Evolutionary conservation across 2,888 invertebrate genomes (phyloP), one percentile per base, ranked within the genome.

Genomic region (Crepidodera aurea): DNA sequence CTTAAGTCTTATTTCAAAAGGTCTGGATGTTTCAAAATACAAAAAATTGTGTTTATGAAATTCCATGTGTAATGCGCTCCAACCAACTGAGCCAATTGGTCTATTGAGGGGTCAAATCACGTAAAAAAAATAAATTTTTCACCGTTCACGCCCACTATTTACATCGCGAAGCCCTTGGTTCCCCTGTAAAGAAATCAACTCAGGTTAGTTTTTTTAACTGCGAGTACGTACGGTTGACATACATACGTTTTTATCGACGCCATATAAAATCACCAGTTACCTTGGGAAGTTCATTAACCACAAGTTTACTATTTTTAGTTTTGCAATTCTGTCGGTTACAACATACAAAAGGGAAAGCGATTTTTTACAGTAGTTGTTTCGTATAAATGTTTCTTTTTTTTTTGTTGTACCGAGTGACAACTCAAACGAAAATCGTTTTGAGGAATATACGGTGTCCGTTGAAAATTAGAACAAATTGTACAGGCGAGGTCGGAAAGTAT

Each of bases 281-380:
- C 73, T 73, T 73, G 73, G 66, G 64, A 73, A 71, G 73, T 73
- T 73, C 73, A 73, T 73, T 73, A 73, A 72, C 73, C 73, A 72
- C 71, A 54, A 65, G 68, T 68, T 69, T 69, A 71, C 70, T 72
- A 73, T 73, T 73, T 73, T 73, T 71, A 72, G 72, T 73, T 72
- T 73, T 73, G 73, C 70, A 73, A 73, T 54, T 58, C 66, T 60
- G 37, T 48, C 66, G 65, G 65, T 72, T 73, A 64, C 73, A 65
- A 71, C 69, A 73, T 67, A 61, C 65, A 68, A 71, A 70, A 71
- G 73, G 70, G 70, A 73, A 73, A 71, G 71, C 71, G 71, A 69
- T 69, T 70, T 71, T 72, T 72, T 71, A 64, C 61, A 55, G 53
- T 29, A 39, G 19, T 55, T 46, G 46, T 56, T 56, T 57, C 19